phyloP scores from a whole-genome alignment of 2,888 invertebrate species.

The Microctonus aethiopoides region DNA sequence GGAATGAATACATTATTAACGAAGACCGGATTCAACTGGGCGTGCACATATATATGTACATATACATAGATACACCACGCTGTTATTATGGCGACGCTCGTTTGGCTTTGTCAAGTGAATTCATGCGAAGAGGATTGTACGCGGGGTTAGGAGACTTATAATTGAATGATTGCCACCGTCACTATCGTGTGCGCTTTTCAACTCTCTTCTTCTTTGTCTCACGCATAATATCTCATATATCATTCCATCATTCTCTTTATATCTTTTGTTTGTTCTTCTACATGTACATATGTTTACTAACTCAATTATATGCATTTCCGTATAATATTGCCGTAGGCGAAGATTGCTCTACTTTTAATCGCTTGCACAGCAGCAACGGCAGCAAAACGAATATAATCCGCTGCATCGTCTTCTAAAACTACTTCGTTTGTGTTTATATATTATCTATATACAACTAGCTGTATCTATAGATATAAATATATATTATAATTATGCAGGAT shows the following conservation, averaged over 20 bases:
- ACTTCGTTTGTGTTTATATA: constrained; percentile 7
- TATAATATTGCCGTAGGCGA: neutral
- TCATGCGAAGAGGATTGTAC: constrained; percentile 58
- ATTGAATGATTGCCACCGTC: constrained; percentile 61
- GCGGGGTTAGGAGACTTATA: constrained; percentile 55
- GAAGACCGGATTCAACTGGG: constrained; percentile 24
- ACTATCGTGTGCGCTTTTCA: constrained; percentile 26
- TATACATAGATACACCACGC: neutral
- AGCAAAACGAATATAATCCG: neutral
- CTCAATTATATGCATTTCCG: constrained; percentile 34
- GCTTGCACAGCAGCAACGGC: neutral
- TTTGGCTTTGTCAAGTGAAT: constrained; percentile 61
- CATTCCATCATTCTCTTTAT: too few species aligned
- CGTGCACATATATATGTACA: constrained; percentile 4
- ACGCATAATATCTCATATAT: too few species aligned
- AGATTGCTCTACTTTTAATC: constrained; percentile 10
- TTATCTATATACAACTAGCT: neutral
- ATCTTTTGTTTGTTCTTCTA: constrained; percentile 20
- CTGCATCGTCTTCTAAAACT: neutral
- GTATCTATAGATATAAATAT: neutral
- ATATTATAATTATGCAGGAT: neutral
- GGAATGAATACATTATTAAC: constrained; percentile 37
- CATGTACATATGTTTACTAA: constrained; percentile 5
- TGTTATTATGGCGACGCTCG: constrained; percentile 35
- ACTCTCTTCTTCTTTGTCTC: constrained; percentile 6